Conservation (phyloP, 53 echinoderm and acorn worm species). For the Apostichopus leukothele region DNA sequence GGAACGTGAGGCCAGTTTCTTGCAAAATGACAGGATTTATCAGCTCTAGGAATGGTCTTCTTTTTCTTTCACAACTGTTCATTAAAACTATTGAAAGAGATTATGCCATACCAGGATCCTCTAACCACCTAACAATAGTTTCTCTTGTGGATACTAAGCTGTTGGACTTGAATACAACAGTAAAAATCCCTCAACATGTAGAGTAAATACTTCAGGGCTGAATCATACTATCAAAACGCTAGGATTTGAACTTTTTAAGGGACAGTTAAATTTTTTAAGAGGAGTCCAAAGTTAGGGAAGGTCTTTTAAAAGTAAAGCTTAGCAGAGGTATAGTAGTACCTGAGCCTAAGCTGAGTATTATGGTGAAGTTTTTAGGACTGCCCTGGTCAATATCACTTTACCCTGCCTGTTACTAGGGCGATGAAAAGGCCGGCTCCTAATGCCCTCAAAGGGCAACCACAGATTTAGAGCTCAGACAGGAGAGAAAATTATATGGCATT, state of each 20-base stretch:
- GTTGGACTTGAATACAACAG: constrained; percentile 8
- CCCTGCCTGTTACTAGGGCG: background rate
- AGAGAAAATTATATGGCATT: background rate
- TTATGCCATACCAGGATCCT: constrained; percentile 3
- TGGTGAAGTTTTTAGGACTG: background rate
- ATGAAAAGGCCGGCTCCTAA: background rate
- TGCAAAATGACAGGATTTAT: too few species aligned
- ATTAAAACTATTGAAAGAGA: background rate
- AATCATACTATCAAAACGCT: background rate
- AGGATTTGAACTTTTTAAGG: background rate
- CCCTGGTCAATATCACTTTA: constrained; percentile 11
- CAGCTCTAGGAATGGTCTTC: background rate
- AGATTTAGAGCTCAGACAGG: background rate
- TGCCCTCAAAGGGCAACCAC: background rate
- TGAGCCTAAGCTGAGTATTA: background rate
- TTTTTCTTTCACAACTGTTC: background rate
- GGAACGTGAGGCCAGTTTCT: too few species aligned
- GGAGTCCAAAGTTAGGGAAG: background rate
- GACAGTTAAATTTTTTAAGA: constrained; percentile 16
- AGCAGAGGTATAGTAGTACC: background rate
- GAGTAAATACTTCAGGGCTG: constrained; percentile 26
- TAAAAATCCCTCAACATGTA: background rate
- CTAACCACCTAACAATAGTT: constrained; percentile 3
- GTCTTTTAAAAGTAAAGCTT: background rate
- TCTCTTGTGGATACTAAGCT: background rate